A percentile compares a stretch with the other conserved stretches of the same genome.
phyloP scores from a whole-genome alignment of 53 echinoderm and acorn worm species.

The Pentamera pediparva region DNA sequence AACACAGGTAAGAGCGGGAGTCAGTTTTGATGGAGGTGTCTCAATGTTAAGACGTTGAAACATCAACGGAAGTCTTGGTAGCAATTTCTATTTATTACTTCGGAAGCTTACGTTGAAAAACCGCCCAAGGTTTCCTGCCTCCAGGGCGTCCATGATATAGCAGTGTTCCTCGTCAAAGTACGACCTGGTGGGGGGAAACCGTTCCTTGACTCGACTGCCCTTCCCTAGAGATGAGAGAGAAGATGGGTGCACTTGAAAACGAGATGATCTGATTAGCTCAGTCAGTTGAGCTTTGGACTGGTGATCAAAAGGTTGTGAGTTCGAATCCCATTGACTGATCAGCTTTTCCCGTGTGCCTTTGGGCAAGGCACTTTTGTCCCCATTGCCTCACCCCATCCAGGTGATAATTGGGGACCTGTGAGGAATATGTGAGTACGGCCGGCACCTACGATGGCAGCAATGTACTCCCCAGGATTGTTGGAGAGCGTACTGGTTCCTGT shows the following conservation, averaged over 20 bases:
- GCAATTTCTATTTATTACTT: no score
- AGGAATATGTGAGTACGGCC: no score
- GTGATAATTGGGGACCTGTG: neutral
- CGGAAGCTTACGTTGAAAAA: slow-evolving; percentile 91
- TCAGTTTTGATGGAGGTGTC: no score
- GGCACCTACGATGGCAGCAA: no score
- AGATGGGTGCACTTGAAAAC: neutral
- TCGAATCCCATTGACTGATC: neutral
- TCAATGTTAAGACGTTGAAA: no score
- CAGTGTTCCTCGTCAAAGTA: slow-evolving; percentile 75
- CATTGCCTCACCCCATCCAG: neutral
- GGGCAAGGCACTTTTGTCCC: neutral
- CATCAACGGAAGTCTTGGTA: no score
- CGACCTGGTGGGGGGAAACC: slow-evolving; percentile 35
- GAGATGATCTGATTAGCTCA: no score
- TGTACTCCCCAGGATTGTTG: no score
- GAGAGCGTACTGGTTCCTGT: no score
- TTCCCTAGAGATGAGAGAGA: neutral
- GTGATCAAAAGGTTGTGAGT: no score
- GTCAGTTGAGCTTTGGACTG: no score
- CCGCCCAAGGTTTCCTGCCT: slow-evolving; percentile 81
- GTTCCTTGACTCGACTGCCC: neutral
- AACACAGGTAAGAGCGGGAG: no score
- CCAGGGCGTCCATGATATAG: slow-evolving; percentile 87
- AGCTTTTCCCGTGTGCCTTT: neutral